Percentiles rank a stretch among this genome's conserved stretches.
Conservation (phyloP, 1,140 invertebrate genomes). For the Aphaenogaster rudis region DNA sequence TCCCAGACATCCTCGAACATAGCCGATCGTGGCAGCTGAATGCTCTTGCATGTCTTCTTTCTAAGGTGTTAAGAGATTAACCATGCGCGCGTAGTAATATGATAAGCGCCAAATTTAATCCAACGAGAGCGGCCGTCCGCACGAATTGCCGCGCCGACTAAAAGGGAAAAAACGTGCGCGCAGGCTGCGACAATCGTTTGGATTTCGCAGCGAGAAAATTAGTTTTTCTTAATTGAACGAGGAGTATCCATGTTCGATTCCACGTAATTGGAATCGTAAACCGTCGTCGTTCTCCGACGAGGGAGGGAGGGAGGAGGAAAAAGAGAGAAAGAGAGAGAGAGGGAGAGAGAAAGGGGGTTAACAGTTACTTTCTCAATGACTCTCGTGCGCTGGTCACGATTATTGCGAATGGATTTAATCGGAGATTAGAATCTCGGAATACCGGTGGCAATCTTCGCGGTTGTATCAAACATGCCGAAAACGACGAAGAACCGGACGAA, state of each 20-base stretch:
- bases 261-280: constrained; percentile 82
- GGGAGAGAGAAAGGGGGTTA: not conserved
- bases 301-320: not conserved
- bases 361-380: constrained; percentile 23
- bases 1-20: not conserved
- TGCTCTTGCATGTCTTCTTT: constrained; percentile 46
- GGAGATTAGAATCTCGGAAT: constrained; percentile 54
- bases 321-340: not conserved
- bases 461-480: constrained; percentile 15
- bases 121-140: constrained; percentile 64
- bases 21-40: not conserved
- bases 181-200: constrained; percentile 59
- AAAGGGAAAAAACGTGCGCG: constrained; percentile 60
- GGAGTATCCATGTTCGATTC: constrained; percentile 74
- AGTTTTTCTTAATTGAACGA: constrained; percentile 83
- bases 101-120: constrained; percentile 83
- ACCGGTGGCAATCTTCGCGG: constrained; percentile 10
- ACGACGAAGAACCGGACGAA: not conserved
- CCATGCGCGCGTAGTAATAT: constrained; percentile 64
- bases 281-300: constrained; percentile 41
- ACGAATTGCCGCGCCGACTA: constrained; percentile 59
- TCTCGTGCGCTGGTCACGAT: constrained; percentile 36
- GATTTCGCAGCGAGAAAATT: constrained; percentile 78
- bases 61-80: constrained; percentile 80
- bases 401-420: constrained; percentile 56